Evolutionary conservation across 2,888 invertebrate species (phyloP).

Genomic region (Synergus gifuensis): DNA sequence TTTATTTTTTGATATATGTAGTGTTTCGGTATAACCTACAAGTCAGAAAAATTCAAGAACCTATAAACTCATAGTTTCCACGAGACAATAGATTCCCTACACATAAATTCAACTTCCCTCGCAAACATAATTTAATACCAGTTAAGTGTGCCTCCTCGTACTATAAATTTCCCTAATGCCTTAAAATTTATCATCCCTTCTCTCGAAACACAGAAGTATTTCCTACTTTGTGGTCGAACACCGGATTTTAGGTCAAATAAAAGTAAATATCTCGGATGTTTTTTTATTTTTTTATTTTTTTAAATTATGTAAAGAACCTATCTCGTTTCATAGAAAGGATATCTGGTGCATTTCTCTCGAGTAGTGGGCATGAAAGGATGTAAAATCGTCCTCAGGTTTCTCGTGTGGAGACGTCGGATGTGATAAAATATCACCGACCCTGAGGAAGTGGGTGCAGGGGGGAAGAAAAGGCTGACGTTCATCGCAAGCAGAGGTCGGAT

Average conservation of each 20-base stretch:
- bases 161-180: constrained; percentile 8
- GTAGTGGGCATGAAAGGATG: constrained; percentile 29
- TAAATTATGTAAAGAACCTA: constrained; percentile 3
- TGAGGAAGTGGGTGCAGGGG: constrained; percentile 7
- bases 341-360: constrained; percentile 29
- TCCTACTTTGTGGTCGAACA: not conserved
- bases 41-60: not conserved
- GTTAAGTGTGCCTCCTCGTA: not conserved
- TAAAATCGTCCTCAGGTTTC: constrained; percentile 34
- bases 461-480: constrained; percentile 32
- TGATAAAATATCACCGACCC: constrained; percentile 37
- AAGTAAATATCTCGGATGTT: not conserved
- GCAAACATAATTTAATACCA: constrained; percentile 14
- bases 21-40: not conserved
- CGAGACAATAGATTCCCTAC: not conserved
- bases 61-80: not conserved
- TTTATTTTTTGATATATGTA: not conserved
- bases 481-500: constrained; percentile 34
- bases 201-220: not conserved
- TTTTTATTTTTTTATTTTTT: not conserved
- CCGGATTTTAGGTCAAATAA: not conserved
- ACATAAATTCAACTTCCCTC: not conserved
- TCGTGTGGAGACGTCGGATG: constrained; percentile 34
- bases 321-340: constrained; percentile 33
- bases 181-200: constrained; percentile 2